Base-by-base conservation (phyloP, 2,797 vertebrate species). In the Streptopelia turtur region DNA sequence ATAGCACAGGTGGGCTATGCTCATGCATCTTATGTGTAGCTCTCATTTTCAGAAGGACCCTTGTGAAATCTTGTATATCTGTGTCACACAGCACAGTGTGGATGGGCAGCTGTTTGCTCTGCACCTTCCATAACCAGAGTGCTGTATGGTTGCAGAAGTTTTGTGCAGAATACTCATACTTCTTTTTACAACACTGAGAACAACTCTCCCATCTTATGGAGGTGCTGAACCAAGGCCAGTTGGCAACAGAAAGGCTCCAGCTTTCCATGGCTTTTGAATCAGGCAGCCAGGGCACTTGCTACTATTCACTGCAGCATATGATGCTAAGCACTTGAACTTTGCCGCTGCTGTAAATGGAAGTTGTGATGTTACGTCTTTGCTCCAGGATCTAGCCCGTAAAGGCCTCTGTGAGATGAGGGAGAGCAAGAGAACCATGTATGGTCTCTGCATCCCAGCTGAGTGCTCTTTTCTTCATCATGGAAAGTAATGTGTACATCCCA, bases 281-380 rank as follows among this genome's bases (percentile, higher is more conserved):
- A 56, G 74, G 66, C 86, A 93, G 55, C 31, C 74, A 53, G 78
- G 78, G 39, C 25, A 13, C 50, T 93, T 69, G 50, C 27, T 66
- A 13, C 41, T 83, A 22, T 25, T 94, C 2, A 1, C 61, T 63
- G 55, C 55, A 57, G 27, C 13, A 10, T 59, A 49, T 37, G n/a
- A 65, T 88, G 55, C 74, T 65, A n/a, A 53, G 35, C 57, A 24
- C 68, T 93, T 6, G 1, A 37, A 59, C 43, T 87, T 82, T 35
- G 11, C n/a, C 1, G 7, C 82, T 93, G 82, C 96, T 96, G 87
- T 96, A 95, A 95, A 97, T 91, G 95, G 95, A 96, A 94, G 80
- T 84, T 69, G 52, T 76, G 69, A 70, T 87, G 76, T 75, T 94
- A 52, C 13, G 25, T 89, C 71, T 52, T 91, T 0, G 3, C 50